Conservation (phyloP, 2,888 invertebrate genomes). For the Orchestes rusci region DNA sequence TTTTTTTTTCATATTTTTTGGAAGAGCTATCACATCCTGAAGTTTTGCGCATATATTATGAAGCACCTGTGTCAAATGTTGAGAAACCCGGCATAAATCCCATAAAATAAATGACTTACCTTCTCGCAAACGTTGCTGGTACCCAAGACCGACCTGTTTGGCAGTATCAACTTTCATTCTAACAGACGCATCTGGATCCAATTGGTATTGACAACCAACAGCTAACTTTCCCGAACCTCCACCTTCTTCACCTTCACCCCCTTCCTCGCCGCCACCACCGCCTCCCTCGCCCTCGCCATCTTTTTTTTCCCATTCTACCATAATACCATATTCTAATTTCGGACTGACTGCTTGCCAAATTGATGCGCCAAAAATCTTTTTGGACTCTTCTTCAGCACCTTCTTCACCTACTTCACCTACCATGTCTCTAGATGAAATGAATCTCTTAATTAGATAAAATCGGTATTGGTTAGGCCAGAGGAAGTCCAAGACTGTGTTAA, state of each 20-base stretch:
- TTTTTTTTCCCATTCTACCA: conserved; percentile 66
- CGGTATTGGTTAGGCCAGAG: too few species aligned
- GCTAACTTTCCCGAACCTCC: conserved; percentile 66
- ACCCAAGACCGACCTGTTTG: conserved; percentile 89
- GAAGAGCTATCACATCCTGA: too few species aligned
- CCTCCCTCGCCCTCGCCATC: conserved; percentile 2
- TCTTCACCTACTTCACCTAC: conserved; percentile 88
- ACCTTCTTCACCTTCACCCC: conserved; percentile 1
- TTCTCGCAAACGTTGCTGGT: conserved; percentile 85
- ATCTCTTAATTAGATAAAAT: neutral
- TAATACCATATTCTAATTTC: conserved; percentile 81
- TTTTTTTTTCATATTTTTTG: too few species aligned
- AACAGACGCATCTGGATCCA: conserved; percentile 76
- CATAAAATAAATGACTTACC: conserved; percentile 60
- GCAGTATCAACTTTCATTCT: conserved; percentile 92
- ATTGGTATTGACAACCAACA: conserved; percentile 79
- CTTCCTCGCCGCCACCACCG: neutral
- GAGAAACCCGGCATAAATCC: too few species aligned
- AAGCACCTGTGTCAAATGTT: too few species aligned
- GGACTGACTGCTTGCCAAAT: conserved; percentile 88
- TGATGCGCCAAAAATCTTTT: conserved; percentile 61
- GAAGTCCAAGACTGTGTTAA: too few species aligned
- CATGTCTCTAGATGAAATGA: conserved; percentile 9
- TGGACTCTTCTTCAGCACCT: conserved; percentile 53
- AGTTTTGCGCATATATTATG: too few species aligned